These are phyloP conservation scores for Styela plicata DNA, from an alignment of 23 tunicate species.

Conservation along the genomic window DNA sequence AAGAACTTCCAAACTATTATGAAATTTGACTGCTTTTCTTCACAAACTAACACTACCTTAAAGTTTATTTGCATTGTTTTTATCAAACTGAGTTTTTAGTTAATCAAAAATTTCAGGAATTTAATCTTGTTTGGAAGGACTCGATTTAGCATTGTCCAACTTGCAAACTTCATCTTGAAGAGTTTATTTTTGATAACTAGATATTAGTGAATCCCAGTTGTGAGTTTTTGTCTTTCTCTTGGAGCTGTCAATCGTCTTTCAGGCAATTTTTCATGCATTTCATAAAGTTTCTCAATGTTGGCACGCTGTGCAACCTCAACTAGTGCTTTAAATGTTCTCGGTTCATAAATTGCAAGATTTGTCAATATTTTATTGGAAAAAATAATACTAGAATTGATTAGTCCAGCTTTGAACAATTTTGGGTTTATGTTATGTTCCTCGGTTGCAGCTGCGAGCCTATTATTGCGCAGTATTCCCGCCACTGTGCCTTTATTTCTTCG, in stretches of 20 bases:
- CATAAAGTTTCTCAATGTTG: constrained; percentile 38
- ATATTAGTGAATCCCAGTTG: constrained; percentile 18
- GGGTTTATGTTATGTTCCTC: constrained; percentile 38
- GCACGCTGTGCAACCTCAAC: constrained; percentile 71
- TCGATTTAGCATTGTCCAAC: too few relatives aligned
- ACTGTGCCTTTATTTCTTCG: constrained; percentile 31
- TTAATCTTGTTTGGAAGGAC: too few relatives aligned
- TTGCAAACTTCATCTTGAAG: too few relatives aligned
- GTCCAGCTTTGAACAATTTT: constrained; percentile 24
- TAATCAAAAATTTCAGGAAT: too few relatives aligned
- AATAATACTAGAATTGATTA: constrained; percentile 24
- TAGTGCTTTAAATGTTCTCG: constrained; percentile 68
- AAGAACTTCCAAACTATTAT: too few relatives aligned
- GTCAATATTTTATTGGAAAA: constrained; percentile 49
- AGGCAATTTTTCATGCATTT: constrained; percentile 42
- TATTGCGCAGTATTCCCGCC: constrained; percentile 31
- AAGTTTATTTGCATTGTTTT: too few relatives aligned
- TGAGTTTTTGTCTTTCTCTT: constrained; percentile 12
- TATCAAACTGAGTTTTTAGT: too few relatives aligned
- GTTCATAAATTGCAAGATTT: constrained; percentile 73
- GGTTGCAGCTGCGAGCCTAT: constrained; percentile 67
- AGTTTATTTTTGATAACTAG: too few relatives aligned
- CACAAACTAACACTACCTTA: too few relatives aligned
- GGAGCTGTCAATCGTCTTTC: constrained; percentile 48
- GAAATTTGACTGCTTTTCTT: too few relatives aligned